Evolutionary conservation across 2,113 vertebrate species (phyloP).

Genomic region (Opisthocomus hoazin): DNA sequence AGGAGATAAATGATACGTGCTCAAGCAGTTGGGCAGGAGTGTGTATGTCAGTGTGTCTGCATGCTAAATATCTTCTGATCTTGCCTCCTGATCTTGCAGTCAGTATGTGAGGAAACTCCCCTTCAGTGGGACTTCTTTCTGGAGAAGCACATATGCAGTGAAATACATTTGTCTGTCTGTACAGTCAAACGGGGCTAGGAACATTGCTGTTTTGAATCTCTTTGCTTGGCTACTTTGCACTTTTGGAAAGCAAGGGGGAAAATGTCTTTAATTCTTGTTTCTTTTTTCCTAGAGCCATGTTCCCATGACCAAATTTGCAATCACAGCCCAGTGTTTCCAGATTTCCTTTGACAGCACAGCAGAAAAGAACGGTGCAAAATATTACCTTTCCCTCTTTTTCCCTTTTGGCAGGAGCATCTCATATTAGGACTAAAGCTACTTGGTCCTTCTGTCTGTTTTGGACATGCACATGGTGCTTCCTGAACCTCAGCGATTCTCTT

Average conservation of each 20-base stretch:
- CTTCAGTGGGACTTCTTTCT: neutral
- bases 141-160: neutral
- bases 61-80: neutral
- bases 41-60: neutral
- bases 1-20: neutral
- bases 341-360: neutral
- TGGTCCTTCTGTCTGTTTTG: neutral
- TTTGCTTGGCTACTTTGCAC: neutral
- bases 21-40: neutral
- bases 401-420: neutral
- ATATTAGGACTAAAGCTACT: neutral
- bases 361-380: neutral
- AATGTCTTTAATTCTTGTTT: neutral
- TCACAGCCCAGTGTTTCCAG: neutral
- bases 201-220: neutral
- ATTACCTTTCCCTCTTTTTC: neutral
- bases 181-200: neutral
- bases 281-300: neutral
- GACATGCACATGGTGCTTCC: neutral
- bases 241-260: neutral
- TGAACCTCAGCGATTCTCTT: neutral
- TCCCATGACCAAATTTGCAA: neutral
- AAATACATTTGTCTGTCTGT: neutral
- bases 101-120: neutral
- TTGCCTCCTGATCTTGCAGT: neutral